Evolutionary conservation across 1,140 invertebrate genomes (phyloP), one percentile per base, ranked within the genome.

Genomic region (Panagrolaimus sp.): DNA sequence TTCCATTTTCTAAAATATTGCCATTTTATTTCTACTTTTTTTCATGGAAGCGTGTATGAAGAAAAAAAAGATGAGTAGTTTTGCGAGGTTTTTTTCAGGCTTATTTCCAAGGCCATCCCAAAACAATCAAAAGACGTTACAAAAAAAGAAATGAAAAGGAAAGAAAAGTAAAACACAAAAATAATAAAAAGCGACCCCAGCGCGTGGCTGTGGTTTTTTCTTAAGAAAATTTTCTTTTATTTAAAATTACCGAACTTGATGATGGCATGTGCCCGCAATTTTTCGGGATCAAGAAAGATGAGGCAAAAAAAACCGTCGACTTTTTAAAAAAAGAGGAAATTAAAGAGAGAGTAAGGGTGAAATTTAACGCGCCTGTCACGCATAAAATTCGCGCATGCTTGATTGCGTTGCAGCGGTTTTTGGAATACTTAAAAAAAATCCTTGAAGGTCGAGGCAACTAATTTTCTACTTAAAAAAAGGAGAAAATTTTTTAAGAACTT

Each of bases 311-410:
- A 38, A 38, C 32, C 32, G 32, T 38, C 32, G 32, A 4, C 32
- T 38, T 38, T 38, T 38, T 4, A 38, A 38, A 38, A 38, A 7
- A 38, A 38, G 32, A 38, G 7, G 32, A 38, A 38, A 38, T 38
- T 38, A 38, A 7, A 38, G 32, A 38, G 32, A 38, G n/a, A n/a
- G n/a, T n/a, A n/a, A n/a, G 32, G 32, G 32, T 72, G 70, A 63
- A 72, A 82, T 55, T 68, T 79, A 28, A 76, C 9, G 68, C 32
- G 66, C 69, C 45, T 66, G 43, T 63, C 45, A 55, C 67, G 63
- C 55, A 26, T 69, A 71, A 67, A 58, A 21, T 58, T 58, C 14
- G 52, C 52, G 52, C 52, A 58, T 58, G 52, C 52, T 58, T 58
- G 52, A 58, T 28, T 28, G 52, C 10, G 21, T 58, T 28, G 52